Conservation (phyloP, 2,888 invertebrate genomes). For the Acanthosoma haemorrhoidale region DNA sequence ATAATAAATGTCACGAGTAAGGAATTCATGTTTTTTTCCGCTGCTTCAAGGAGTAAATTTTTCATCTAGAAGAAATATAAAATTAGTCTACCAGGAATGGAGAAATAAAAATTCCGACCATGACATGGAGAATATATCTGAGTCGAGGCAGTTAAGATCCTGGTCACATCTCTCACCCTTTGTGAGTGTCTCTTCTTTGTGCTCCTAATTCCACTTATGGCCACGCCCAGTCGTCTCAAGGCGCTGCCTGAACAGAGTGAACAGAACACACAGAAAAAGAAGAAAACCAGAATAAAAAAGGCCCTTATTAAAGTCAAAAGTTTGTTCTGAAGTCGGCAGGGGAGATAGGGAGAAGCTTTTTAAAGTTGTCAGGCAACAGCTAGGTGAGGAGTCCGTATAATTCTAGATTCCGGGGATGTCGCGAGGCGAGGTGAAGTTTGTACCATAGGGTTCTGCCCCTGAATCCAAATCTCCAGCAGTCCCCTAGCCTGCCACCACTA, state of each 20-base stretch:
- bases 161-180: conserved; percentile 14
- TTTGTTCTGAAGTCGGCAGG: conserved; percentile 2
- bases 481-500: too few species aligned
- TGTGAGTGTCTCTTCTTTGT: conserved; percentile 4
- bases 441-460: not conserved
- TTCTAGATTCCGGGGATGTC: conserved; percentile 14
- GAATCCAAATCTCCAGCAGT: conserved; percentile 5
- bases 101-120: conserved; percentile 1
- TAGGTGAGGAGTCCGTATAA: not conserved
- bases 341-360: conserved; percentile 16
- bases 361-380: conserved; percentile 22
- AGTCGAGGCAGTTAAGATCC: not conserved
- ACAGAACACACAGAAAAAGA: not conserved
- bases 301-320: conserved; percentile 25
- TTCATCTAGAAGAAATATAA: not conserved
- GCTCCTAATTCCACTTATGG: conserved; percentile 17
- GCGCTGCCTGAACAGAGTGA: not conserved
- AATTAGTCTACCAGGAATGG: not conserved
- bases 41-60: too few species aligned
- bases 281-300: conserved; percentile 8
- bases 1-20: too few species aligned
- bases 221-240: too few species aligned
- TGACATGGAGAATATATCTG: not conserved
- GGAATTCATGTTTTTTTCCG: too few species aligned
- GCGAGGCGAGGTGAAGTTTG: not conserved